Conservation (phyloP, 2,797 vertebrate species). For the Clarias laeviceps region DNA sequence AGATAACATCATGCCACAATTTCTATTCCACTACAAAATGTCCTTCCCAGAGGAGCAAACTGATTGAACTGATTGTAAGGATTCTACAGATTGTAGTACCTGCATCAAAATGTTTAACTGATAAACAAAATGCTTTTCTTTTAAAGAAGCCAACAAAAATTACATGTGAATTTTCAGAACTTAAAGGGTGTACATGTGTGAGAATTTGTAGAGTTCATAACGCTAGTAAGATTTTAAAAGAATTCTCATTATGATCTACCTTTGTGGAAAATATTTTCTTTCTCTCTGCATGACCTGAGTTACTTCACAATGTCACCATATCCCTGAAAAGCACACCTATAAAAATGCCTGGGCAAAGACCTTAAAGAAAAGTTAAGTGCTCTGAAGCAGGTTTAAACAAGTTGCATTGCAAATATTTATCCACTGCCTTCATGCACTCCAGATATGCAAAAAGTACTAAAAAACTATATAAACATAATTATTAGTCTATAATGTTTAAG, state of each 20-base stretch:
- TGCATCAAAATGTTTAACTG: not conserved
- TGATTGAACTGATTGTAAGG: not conserved
- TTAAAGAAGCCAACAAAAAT: not conserved
- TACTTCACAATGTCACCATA: not conserved
- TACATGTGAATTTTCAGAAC: not conserved
- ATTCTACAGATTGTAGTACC: not conserved
- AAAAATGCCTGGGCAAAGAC: not conserved
- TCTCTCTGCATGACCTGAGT: not conserved
- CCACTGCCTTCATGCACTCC: not conserved
- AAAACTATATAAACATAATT: not conserved
- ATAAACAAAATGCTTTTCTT: not conserved
- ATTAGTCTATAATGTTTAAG: not conserved
- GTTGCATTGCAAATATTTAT: not conserved
- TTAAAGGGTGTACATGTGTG: too few relatives aligned
- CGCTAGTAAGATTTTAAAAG: not conserved
- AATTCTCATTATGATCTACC: not conserved
- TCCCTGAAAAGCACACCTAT: not conserved
- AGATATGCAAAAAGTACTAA: not conserved
- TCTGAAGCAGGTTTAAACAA: not conserved
- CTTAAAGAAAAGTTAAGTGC: not conserved
- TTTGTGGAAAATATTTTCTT: not conserved
- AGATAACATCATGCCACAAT: constrained; percentile 5
- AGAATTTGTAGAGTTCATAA: not conserved
- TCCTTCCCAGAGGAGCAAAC: not conserved
- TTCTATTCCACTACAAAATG: not conserved